These are phyloP conservation scores for Prunella fulvescens DNA, from an alignment of 2,113 vertebrate species.

Conservation along the genomic window DNA sequence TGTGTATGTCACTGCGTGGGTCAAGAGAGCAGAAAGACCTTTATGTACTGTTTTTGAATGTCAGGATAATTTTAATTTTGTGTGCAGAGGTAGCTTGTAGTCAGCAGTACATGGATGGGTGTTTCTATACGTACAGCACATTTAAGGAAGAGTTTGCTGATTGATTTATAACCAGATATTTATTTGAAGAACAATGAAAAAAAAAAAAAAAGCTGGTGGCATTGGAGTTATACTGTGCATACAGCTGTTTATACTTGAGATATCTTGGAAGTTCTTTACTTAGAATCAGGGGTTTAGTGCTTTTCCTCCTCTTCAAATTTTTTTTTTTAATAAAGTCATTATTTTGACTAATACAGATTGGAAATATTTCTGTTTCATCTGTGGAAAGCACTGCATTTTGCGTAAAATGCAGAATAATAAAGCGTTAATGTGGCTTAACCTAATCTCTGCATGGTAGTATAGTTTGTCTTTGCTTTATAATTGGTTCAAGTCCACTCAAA, in stretches of 20 bases:
- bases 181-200: not conserved
- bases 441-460: not conserved
- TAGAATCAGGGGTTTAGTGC: not conserved
- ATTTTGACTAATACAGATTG: not conserved
- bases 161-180: not conserved
- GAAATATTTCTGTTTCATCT: not conserved
- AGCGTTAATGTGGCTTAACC: not conserved
- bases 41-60: not conserved
- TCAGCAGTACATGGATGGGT: not conserved
- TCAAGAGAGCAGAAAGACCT: not conserved
- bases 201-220: fast-evolving
- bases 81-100: not conserved
- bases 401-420: not conserved
- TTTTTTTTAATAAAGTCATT: not conserved
- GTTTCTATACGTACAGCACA: not conserved
- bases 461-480: not conserved
- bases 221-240: not conserved
- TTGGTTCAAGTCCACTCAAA: not conserved
- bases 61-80: not conserved
- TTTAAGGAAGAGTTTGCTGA: not conserved
- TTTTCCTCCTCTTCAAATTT: not conserved
- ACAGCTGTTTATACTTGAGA: not conserved
- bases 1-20: not conserved
- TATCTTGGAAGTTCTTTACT: not conserved
- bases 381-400: not conserved